A percentile compares a stretch with the other conserved stretches of the same genome.
phyloP scores from a whole-genome alignment of 2,797 vertebrate genomes.

The Peromyscus eremicus region DNA sequence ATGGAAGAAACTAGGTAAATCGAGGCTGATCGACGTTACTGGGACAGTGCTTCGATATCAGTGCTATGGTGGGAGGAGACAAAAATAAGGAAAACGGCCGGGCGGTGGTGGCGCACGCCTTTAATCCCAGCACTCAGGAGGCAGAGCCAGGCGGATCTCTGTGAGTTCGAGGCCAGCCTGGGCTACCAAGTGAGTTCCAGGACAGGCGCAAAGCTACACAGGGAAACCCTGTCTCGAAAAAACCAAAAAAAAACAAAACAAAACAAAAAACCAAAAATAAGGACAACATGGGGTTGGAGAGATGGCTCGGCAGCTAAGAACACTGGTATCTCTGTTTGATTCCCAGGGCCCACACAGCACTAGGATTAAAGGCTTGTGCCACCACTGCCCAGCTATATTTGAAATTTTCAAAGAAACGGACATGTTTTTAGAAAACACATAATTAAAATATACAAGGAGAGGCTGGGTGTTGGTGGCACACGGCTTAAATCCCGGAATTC shows the following conservation, averaged over 20 bases:
- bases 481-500: background rate
- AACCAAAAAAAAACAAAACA: too few relatives aligned
- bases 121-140: too few relatives aligned
- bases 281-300: background rate
- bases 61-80: background rate
- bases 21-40: background rate
- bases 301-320: background rate
- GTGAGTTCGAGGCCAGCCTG: too few relatives aligned
- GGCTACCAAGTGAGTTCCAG: too few relatives aligned
- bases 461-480: background rate
- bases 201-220: too few relatives aligned
- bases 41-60: background rate
- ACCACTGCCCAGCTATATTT: background rate
- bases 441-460: background rate
- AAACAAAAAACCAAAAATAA: too few relatives aligned
- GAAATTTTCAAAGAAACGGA: background rate
- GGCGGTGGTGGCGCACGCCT: too few relatives aligned
- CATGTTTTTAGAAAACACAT: background rate
- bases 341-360: too few relatives aligned
- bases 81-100: background rate
- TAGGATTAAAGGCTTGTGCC: background rate
- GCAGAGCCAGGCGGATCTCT: too few relatives aligned
- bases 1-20: background rate
- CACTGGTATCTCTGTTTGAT: too few relatives aligned
- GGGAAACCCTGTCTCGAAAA: too few relatives aligned